Evolutionary conservation across 1,140 invertebrate species (phyloP).

Genomic region (Caenorhabditis elegans): WBcel235 BX284603.4:12610501-12611000

Average conservation of each 20-base stretch:
- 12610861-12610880: no score
- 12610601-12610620: constrained; percentile 34
- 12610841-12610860: no score
- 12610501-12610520: no score
- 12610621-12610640: constrained; percentile 49
- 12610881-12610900: no score
- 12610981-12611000: no score
- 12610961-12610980: no score
- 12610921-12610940: no score
- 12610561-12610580: no score
- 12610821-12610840: neutral
- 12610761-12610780: neutral
- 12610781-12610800: neutral
- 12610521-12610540: no score
- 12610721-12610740: constrained; percentile 46
- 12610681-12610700: constrained; percentile 51
- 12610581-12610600: no score
- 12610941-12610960: no score
- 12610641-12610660: constrained; percentile 53
- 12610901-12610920: neutral
- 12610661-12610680: constrained; percentile 48
- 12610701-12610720: constrained; percentile 55
- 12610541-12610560: no score
- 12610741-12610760: constrained; percentile 44
- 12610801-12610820: neutral